A percentile compares a stretch with the other conserved stretches of the same genome.
Conservation (phyloP, 2,797 vertebrate genomes). For the Pangasius sanitwongsei region DNA sequence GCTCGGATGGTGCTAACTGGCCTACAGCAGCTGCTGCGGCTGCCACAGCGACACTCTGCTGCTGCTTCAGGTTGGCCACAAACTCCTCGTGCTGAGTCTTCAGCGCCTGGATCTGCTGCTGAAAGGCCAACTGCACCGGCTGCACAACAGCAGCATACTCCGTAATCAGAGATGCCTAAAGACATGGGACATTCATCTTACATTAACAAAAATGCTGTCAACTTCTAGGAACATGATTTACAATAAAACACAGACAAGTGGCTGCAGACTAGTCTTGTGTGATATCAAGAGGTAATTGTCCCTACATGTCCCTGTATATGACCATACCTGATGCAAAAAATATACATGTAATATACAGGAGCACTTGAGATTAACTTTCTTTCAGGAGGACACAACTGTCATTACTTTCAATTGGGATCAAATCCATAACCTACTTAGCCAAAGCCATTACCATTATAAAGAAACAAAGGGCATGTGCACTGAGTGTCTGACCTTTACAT, state of each 20-base stretch:
- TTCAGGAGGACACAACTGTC: background rate
- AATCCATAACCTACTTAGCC: background rate
- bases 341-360: background rate
- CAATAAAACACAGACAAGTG: background rate
- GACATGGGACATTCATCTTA: background rate
- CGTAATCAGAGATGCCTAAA: slow-evolving; percentile 89
- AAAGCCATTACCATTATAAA: background rate
- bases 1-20: slow-evolving; percentile 64
- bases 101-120: slow-evolving; percentile 93
- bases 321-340: background rate
- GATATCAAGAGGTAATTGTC: background rate
- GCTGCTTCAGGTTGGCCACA: slow-evolving; percentile 85
- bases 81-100: slow-evolving; percentile 96
- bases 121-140: slow-evolving; percentile 92
- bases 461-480: background rate
- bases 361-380: background rate
- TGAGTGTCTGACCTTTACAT: background rate
- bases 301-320: background rate
- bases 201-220: slow-evolving; percentile 2
- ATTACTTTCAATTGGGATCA: background rate
- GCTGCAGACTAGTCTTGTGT: background rate
- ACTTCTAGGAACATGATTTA: background rate
- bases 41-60: slow-evolving; percentile 67
- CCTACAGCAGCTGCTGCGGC: slow-evolving; percentile 62
- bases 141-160: slow-evolving; percentile 90